These are phyloP conservation scores for Andricus grossulariae DNA, from an alignment of 1,140 invertebrate species.

Conservation along the genomic window DNA sequence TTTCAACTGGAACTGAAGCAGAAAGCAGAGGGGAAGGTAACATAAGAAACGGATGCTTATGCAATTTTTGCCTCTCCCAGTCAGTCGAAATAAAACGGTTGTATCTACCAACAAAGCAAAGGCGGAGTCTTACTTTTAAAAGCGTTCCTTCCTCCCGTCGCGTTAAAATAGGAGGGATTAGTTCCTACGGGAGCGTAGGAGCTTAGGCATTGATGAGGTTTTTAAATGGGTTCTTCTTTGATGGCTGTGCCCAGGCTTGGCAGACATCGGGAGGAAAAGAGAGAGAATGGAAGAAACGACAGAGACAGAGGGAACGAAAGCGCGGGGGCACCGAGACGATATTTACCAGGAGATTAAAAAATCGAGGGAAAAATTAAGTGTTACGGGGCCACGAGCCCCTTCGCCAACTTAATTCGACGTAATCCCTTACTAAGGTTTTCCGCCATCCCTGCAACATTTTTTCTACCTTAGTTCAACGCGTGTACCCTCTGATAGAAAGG, in stretches of 20 bases:
- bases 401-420: slow-evolving; percentile 72
- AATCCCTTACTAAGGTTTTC: slow-evolving; percentile 74
- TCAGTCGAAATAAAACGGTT: slow-evolving; percentile 70
- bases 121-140: slow-evolving; percentile 74
- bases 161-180: slow-evolving; percentile 77
- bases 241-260: slow-evolving; percentile 57
- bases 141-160: slow-evolving; percentile 64
- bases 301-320: slow-evolving; percentile 45
- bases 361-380: slow-evolving; percentile 77
- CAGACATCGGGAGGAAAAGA: slow-evolving; percentile 45
- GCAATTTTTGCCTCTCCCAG: slow-evolving; percentile 51
- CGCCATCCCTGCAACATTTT: slow-evolving; percentile 40
- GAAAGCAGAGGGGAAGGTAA: slow-evolving; percentile 3
- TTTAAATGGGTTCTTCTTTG: slow-evolving; percentile 78
- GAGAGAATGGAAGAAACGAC: slow-evolving; percentile 52
- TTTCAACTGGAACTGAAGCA: not conserved
- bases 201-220: slow-evolving; percentile 78
- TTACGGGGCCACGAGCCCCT: slow-evolving; percentile 71
- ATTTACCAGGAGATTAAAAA: slow-evolving; percentile 77
- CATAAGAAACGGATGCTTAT: slow-evolving; percentile 40
- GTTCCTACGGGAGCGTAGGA: slow-evolving; percentile 73
- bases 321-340: slow-evolving; percentile 64
- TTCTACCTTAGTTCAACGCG: slow-evolving; percentile 28
- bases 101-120: slow-evolving; percentile 75
- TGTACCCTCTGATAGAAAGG: slow-evolving; percentile 21